These are phyloP conservation scores for Candidula unifasciata DNA, from an alignment of 2,888 invertebrate species.

Conservation along the genomic window DNA sequence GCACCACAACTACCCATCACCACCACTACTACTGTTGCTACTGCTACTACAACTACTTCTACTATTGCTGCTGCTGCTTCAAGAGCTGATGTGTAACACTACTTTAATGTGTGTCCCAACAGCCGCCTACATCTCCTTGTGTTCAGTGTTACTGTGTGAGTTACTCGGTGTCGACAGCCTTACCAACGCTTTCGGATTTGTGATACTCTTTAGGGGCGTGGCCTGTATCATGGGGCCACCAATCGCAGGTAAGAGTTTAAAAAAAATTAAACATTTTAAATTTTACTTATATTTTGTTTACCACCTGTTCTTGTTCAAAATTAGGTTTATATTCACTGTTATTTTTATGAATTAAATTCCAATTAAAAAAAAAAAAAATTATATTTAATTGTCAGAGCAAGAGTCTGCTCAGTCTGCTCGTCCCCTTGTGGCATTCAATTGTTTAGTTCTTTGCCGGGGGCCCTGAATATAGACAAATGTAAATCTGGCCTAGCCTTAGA, in stretches of 20 bases:
- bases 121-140: slow-evolving; percentile 98
- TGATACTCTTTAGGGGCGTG: slow-evolving; percentile 95
- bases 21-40: too few relatives aligned
- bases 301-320: neutral
- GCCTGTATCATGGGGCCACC: slow-evolving; percentile 92
- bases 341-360: neutral
- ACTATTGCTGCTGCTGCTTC: too few relatives aligned
- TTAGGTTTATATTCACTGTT: neutral
- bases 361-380: too few relatives aligned
- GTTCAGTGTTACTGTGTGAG: slow-evolving; percentile 98
- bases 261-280: neutral
- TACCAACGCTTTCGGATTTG: slow-evolving; percentile 96
- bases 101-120: slow-evolving; percentile 63
- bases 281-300: neutral
- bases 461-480: too few relatives aligned
- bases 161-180: slow-evolving; percentile 95
- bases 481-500: too few relatives aligned
- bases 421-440: too few relatives aligned
- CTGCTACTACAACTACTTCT: too few relatives aligned
- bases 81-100: too few relatives aligned
- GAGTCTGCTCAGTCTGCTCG: too few relatives aligned
- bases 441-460: too few relatives aligned
- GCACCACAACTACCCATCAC: too few relatives aligned
- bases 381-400: too few relatives aligned
- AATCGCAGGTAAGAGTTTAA: slow-evolving; percentile 84